A percentile compares a stretch with the other conserved stretches of the same genome.
Conservation (phyloP, 2,888 invertebrate species). For the Drosophila paracracens region DNA sequence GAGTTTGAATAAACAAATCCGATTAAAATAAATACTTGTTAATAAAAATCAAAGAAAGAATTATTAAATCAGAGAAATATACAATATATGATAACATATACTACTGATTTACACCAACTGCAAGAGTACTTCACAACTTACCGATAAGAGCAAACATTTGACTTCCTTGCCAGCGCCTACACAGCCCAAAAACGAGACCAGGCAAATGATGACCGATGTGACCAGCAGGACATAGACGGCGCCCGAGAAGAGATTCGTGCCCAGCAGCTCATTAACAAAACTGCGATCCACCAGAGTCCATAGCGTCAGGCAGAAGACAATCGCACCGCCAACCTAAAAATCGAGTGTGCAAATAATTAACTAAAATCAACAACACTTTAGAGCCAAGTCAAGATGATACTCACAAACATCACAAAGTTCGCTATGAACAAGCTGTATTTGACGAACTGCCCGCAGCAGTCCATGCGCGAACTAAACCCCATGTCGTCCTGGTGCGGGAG, state of each 20-base stretch:
- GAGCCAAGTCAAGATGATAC: slow-evolving; percentile 82
- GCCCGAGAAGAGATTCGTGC: slow-evolving; percentile 94
- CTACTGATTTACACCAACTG: not conserved
- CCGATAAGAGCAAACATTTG: slow-evolving; percentile 96
- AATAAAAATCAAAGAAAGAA: not conserved
- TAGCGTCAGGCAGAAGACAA: slow-evolving; percentile 91
- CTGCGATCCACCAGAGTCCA: slow-evolving; percentile 94
- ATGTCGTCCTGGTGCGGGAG: slow-evolving; percentile 85
- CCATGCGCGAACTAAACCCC: slow-evolving; percentile 93
- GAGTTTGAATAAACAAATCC: not conserved
- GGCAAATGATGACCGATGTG: slow-evolving; percentile 92
- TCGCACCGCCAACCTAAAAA: slow-evolving; percentile 90
- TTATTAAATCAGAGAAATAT: not conserved
- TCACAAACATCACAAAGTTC: slow-evolving; percentile 94
- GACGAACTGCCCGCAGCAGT: slow-evolving; percentile 94
- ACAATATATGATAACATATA: rapidly evolving
- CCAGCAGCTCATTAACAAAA: slow-evolving; percentile 93
- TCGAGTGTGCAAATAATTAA: not conserved
- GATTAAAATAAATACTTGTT: not conserved
- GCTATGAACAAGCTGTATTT: slow-evolving; percentile 93
- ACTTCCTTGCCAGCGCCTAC: slow-evolving; percentile 97
- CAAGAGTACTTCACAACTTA: slow-evolving; percentile 85
- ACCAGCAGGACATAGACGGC: slow-evolving; percentile 93
- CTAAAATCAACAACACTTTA: not conserved
- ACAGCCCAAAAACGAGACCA: slow-evolving; percentile 96